Evolutionary conservation across 2,888 invertebrate genomes (phyloP), one percentile per base, ranked within the genome.

Genomic region (Sycophila texana): DNA sequence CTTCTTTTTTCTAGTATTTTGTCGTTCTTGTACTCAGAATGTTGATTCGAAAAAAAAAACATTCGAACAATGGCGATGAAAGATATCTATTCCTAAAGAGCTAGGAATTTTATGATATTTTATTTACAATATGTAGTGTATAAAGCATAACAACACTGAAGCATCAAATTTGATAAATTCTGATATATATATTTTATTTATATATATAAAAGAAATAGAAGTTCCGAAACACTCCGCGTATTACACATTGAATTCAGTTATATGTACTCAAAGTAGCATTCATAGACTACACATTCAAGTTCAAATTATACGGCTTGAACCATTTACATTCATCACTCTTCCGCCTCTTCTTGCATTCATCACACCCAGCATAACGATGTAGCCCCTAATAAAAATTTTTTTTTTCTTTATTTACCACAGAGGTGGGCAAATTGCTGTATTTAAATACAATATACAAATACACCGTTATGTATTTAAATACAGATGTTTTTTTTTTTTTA

Each of bases 171-270:
- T 76, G 20, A 81, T 74, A 79, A 39, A 77, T 74, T 82, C 77
- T 77, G 67, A 74, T 77, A 76, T 81, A 65, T 26, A 26, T 26
- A 26, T 26, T 26, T 2, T 26, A 26, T 26, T 2, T 73, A 73
- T 58, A 55, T 47, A 55, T 77, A 75, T 79, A 82, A 74, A 81
- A 76, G 74, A 70, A 80, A 77, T 82, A 83, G 83, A 83, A 86
- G 85, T 84, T 85, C 86, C 85, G 85, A 88, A 88, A 89, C 87
- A 88, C 84, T 88, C 86, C 86, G 87, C 86, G 86, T 83, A 86
- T 81, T 81, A 77, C 74, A 79, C 79, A 79, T 81, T 86, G 83
- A 85, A 86, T 86, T 83, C 82, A 85, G 84, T 82, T 39, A 85
- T 87, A 86, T 86, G 85, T 83, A 86, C 85, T 84, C 85, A 83